Conservation (phyloP, 2,888 invertebrate genomes). For the Carpatolechia fugitivella region DNA sequence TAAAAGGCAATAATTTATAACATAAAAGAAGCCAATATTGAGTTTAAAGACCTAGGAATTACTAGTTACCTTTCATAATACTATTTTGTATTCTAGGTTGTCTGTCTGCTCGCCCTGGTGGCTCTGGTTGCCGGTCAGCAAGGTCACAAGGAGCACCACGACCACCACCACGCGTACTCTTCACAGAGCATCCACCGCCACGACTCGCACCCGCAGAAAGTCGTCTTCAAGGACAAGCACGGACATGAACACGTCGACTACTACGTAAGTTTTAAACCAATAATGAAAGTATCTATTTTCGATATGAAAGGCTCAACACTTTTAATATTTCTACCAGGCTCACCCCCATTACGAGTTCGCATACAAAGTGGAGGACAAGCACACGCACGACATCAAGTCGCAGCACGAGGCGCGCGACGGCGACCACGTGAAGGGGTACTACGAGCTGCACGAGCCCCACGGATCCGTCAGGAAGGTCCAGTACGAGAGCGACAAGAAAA, state of each 20-base stretch:
- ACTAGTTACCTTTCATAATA: too few relatives aligned
- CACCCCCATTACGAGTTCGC: conserved; percentile 43
- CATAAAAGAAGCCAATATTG: too few relatives aligned
- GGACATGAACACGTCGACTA: conserved; percentile 28
- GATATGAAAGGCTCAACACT: too few relatives aligned
- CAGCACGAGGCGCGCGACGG: conserved; percentile 67
- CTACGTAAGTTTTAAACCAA: conserved; percentile 27
- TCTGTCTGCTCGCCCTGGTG: too few relatives aligned
- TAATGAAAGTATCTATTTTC: too few relatives aligned
- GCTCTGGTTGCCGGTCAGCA: too few relatives aligned
- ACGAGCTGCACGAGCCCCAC: conserved; percentile 70
- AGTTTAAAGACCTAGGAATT: too few relatives aligned
- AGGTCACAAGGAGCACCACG: conserved; percentile 11
- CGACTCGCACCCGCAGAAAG: background rate
- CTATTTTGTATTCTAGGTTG: too few relatives aligned
- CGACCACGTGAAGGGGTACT: conserved; percentile 53
- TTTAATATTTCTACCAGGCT: too few relatives aligned
- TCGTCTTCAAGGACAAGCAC: conserved; percentile 4
- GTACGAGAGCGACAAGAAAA: conserved; percentile 69
- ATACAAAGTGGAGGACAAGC: conserved; percentile 60
- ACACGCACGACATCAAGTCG: conserved; percentile 71
- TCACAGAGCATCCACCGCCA: conserved; percentile 34
- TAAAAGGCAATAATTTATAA: too few relatives aligned
- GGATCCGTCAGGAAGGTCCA: conserved; percentile 73
- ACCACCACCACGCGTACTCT: conserved; percentile 26